Base-by-base conservation (phyloP, 2,113 vertebrate species). In the Cariama cristata region DNA sequence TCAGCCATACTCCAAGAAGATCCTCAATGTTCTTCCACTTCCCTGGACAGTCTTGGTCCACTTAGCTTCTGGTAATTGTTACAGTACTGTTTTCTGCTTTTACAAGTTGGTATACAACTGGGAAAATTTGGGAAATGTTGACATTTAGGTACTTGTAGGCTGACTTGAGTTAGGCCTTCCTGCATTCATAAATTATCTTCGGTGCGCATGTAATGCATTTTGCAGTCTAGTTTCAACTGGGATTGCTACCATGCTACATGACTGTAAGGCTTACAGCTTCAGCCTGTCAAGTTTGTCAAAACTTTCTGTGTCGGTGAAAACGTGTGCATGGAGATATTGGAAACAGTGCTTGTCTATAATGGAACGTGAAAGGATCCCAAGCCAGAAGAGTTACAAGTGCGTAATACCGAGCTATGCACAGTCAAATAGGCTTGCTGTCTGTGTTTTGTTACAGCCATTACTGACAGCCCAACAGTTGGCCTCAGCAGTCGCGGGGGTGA, bases 401-500 rank as follows among this genome's bases (percentile, higher is more conserved):
- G 42, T 27, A 67, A 33, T 13, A 6, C 47, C 3, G 9, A 87
- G 33, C 58, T 40, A 2, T 30, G 16, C 32, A 23, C 32, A 47
- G 42, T 88, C 66, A 94, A 92, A 72, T 30, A 56, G 88, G 28
- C 11, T 49, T 30, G 22, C 7, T 91, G 28, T 95, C 26, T 98
- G 55, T 98, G 75, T 97, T 97, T 97, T 76, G 9, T 98, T 98
- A 14, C 97, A 99, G 99, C 99, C 99, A 32, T 98, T 99, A 88
- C 98, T 99, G 97, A 99, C 99, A 53, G 99, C 99, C 74, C 99
- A 99, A 95, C 99, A 99, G 97, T 93, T 99, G 80, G 99, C 99
- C 72, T 99, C 99, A 20, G 99, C 99, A 22, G 99, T 99, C 47
- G 98, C 99, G 0, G 99, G 99, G 55, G 99, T 99, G 98, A 99